Conservation (phyloP, 2,113 vertebrate genomes). For the human region GRCh38 chr9:132253501-132254000, state of each 20-base stretch:
- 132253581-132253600: too few relatives aligned
- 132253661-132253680: background rate
- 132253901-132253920: background rate
- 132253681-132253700: background rate
- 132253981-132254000: background rate
- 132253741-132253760: background rate
- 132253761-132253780: background rate
- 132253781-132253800: background rate
- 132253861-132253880: background rate
- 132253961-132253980: background rate
- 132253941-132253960: background rate
- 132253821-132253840: background rate
- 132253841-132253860: background rate
- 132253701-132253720: background rate
- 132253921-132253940: background rate
- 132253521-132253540: too few relatives aligned
- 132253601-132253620: too few relatives aligned
- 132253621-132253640: too few relatives aligned
- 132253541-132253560: too few relatives aligned
- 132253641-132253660: too few relatives aligned
- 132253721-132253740: background rate
- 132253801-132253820: background rate
- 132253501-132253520: too few relatives aligned
- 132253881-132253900: background rate
- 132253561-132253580: too few relatives aligned